Conservation (phyloP, 1,140 invertebrate genomes). For the Drosophila tropicalis region DNA sequence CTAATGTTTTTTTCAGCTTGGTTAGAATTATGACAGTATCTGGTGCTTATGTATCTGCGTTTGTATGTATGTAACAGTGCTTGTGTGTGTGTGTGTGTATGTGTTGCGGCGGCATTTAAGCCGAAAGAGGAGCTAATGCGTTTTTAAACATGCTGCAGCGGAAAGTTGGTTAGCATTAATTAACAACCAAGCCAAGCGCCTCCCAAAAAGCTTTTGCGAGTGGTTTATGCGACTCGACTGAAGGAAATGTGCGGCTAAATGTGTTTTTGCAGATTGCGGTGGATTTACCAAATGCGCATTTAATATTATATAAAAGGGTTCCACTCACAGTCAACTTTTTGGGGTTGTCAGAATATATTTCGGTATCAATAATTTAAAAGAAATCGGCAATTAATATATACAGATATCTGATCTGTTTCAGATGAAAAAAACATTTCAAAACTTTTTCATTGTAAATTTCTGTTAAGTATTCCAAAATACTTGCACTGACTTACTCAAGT, state of each 20-base stretch:
- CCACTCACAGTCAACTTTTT: background rate
- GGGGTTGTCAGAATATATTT: background rate
- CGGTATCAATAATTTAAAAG: background rate
- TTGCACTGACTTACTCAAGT: too few species aligned
- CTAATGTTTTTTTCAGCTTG: constrained; percentile 18
- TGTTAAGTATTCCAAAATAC: too few species aligned
- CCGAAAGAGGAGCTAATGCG: constrained; percentile 63
- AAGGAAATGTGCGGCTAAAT: constrained; percentile 17
- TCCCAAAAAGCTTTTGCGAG: constrained; percentile 31
- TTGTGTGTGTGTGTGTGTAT: background rate
- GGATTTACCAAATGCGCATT: constrained; percentile 12
- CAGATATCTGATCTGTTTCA: background rate
- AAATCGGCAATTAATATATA: background rate
- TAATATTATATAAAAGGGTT: constrained; percentile 3
- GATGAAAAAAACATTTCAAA: background rate
- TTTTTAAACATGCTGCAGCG: constrained; percentile 79
- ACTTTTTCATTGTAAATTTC: too few species aligned
- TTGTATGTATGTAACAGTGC: background rate
- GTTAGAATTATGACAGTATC: constrained; percentile 60
- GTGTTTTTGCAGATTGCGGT: constrained; percentile 20
- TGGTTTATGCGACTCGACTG: constrained; percentile 23
- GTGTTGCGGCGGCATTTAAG: constrained; percentile 9
- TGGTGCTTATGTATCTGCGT: constrained; percentile 26
- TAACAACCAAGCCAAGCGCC: constrained; percentile 49
- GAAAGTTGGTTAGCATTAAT: constrained; percentile 69